These are phyloP conservation scores for Palythoa heliodiscus DNA, from an alignment of 92 coral and sea anemone species.

Conservation along the genomic window DNA sequence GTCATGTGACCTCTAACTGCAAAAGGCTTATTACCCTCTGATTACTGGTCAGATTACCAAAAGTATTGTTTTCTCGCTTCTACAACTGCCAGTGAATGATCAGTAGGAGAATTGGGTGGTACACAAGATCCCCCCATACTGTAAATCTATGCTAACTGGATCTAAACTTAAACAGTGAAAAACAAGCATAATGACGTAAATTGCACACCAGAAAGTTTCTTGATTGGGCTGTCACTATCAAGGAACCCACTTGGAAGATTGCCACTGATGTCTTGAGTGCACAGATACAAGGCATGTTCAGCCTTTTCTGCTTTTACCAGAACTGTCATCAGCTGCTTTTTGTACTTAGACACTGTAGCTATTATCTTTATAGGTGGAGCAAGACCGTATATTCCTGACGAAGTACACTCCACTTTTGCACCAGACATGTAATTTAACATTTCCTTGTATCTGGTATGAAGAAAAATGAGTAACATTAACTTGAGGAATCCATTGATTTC, in stretches of 20 bases:
- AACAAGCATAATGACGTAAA: no score
- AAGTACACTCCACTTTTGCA: constrained; percentile 36
- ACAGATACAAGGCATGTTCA: constrained; percentile 54
- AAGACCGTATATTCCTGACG: constrained; percentile 32
- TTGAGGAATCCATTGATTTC: background rate
- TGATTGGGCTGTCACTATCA: constrained; percentile 10
- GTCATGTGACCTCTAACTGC: background rate
- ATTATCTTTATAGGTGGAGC: constrained; percentile 4
- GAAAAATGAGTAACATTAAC: background rate
- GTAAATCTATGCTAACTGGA: no score
- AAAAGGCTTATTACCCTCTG: background rate
- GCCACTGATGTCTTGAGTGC: background rate
- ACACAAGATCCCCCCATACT: no score
- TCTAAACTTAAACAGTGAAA: no score
- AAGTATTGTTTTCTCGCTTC: no score
- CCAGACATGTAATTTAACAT: constrained; percentile 63
- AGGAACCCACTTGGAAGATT: constrained; percentile 9
- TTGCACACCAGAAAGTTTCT: background rate
- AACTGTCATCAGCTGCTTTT: constrained; percentile 49
- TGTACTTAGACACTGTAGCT: constrained; percentile 11
- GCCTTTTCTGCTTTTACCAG: constrained; percentile 50
- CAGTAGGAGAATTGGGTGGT: no score
- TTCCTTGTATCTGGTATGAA: constrained; percentile 35
- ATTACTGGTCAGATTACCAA: no score
- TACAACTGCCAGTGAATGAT: no score